Conservation (phyloP, 2,797 vertebrate species). For the Myripristis jacobus region DNA sequence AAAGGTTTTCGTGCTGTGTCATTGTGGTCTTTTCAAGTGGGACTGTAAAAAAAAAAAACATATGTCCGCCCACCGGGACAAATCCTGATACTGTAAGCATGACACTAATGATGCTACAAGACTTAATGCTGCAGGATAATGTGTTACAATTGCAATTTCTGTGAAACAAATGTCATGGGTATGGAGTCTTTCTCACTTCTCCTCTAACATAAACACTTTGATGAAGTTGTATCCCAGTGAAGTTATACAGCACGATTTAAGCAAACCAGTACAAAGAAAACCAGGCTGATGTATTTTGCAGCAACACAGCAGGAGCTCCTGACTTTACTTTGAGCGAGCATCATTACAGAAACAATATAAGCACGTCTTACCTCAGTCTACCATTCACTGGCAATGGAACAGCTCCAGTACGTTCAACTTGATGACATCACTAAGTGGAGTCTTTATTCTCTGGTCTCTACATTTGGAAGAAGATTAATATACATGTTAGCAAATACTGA, state of each 20-base stretch:
- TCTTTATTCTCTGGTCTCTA: background rate
- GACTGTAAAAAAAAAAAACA: conserved; percentile 17
- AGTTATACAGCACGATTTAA: background rate
- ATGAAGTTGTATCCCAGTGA: background rate
- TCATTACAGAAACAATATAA: too few species aligned
- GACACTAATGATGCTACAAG: too few species aligned
- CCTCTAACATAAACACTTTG: background rate
- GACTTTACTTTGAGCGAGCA: background rate
- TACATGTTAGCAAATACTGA: too few species aligned
- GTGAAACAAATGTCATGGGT: background rate
- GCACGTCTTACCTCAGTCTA: too few species aligned
- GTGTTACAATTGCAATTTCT: too few species aligned
- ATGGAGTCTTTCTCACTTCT: background rate
- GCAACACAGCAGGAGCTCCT: background rate
- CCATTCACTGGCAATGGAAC: too few species aligned
- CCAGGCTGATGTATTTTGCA: background rate
- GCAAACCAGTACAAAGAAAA: background rate
- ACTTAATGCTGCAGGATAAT: too few species aligned
- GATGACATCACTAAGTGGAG: background rate
- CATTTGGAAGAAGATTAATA: background rate
- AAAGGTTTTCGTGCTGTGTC: conserved; percentile 72
- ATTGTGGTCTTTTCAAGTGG: conserved; percentile 55
- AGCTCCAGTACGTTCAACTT: background rate
- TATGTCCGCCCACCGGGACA: background rate
- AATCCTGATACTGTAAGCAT: background rate